Evolutionary conservation across 2,888 invertebrate species (phyloP).

Genomic region (Parascotia fuliginaria): DNA sequence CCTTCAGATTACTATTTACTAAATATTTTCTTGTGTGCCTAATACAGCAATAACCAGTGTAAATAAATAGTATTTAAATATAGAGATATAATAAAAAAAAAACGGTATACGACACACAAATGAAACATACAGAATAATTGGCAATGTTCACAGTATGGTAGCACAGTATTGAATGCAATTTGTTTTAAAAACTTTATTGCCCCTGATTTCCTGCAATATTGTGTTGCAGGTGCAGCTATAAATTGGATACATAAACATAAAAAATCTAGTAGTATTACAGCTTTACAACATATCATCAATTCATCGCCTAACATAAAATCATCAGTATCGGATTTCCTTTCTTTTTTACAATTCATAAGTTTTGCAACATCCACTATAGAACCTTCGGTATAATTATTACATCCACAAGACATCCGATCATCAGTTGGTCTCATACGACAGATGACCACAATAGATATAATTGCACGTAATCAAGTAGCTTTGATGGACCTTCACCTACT

Average conservation of each 20-base stretch:
- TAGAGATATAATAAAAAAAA: no score
- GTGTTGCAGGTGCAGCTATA: no score
- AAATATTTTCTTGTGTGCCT: no score
- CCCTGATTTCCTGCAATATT: no score
- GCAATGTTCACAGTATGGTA: no score
- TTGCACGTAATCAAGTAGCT: constrained; percentile 60
- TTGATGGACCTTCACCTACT: constrained; percentile 63
- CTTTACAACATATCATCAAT: neutral
- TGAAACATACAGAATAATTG: no score
- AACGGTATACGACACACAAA: no score
- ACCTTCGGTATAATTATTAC: constrained; percentile 25
- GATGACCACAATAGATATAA: constrained; percentile 62
- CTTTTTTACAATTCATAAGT: constrained; percentile 12
- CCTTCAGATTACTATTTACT: no score
- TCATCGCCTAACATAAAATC: constrained; percentile 1
- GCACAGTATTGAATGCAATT: no score
- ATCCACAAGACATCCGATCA: constrained; percentile 28
- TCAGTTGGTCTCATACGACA: constrained; percentile 41
- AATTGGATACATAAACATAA: neutral
- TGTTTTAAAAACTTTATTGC: no score
- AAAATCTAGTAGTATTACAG: neutral
- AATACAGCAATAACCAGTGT: no score
- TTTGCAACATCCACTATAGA: constrained; percentile 8
- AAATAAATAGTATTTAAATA: no score
- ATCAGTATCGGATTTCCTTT: constrained; percentile 13